phyloP scores from a whole-genome alignment of 2,888 invertebrate species.

The Caenorhabditis sp. region DNA sequence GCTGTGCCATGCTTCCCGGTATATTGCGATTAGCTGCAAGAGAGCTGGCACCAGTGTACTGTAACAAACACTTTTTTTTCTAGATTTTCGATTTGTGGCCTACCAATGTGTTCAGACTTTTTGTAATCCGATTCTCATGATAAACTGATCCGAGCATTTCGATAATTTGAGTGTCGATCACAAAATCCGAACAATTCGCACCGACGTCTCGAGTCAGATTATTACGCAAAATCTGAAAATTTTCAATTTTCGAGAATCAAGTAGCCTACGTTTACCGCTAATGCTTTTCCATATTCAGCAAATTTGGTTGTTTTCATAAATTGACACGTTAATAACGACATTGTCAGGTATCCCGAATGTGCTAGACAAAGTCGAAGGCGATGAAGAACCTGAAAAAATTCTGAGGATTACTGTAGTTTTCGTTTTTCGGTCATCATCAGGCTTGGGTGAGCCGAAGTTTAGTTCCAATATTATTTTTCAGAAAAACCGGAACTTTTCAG shows the following conservation, averaged over 20 bases:
- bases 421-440: too few relatives aligned
- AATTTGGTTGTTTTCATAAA: slow-evolving; percentile 6
- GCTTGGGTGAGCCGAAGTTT: too few relatives aligned
- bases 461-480: too few relatives aligned
- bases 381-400: slow-evolving; percentile 8
- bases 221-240: slow-evolving; percentile 10
- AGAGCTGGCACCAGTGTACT: slow-evolving; percentile 21
- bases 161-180: slow-evolving; percentile 15
- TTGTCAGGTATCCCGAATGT: slow-evolving; percentile 28
- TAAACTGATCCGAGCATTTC: slow-evolving; percentile 24
- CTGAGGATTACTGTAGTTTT: not conserved
- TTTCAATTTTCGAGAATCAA: not conserved
- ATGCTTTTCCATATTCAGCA: slow-evolving; percentile 16
- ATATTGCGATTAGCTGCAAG: slow-evolving; percentile 24
- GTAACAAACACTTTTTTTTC: slow-evolving; percentile 6
- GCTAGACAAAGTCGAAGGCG: slow-evolving; percentile 20
- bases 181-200: slow-evolving; percentile 24
- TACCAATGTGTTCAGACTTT: slow-evolving; percentile 29
- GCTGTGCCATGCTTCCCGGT: not conserved
- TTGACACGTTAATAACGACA: slow-evolving; percentile 26
- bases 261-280: not conserved
- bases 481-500: too few relatives aligned
- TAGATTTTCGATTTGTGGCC: not conserved
- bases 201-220: slow-evolving; percentile 37
- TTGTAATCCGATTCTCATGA: slow-evolving; percentile 19